Conservation (phyloP, 2,113 vertebrate species). For the Petromus typicus region DNA sequence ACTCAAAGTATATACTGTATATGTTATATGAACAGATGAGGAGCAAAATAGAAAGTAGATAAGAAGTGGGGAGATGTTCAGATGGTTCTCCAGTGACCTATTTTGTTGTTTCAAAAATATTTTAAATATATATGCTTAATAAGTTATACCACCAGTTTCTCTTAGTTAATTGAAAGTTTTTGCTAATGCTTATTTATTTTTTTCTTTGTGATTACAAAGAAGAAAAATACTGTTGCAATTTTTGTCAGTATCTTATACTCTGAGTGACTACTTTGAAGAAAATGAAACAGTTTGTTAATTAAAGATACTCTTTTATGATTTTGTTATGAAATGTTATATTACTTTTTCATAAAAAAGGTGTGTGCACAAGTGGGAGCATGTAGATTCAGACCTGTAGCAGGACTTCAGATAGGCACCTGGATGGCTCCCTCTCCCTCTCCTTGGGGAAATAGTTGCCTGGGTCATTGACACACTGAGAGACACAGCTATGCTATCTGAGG, state of each 20-base stretch:
- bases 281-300: background rate
- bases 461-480: background rate
- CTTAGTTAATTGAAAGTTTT: background rate
- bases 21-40: background rate
- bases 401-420: background rate
- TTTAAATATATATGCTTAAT: background rate
- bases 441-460: background rate
- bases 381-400: background rate
- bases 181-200: background rate
- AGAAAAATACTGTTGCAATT: background rate
- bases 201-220: background rate
- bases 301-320: background rate
- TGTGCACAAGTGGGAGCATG: background rate
- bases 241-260: background rate
- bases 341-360: background rate
- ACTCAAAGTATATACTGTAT: background rate
- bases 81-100: background rate
- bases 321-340: background rate
- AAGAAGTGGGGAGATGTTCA: background rate
- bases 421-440: background rate
- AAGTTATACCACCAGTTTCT: background rate
- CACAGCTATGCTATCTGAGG: background rate
- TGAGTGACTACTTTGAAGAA: background rate
- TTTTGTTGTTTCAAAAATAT: background rate
- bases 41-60: background rate